phyloP scores from a whole-genome alignment of 1,140 invertebrate genomes.

The Lepidostoma basale region DNA sequence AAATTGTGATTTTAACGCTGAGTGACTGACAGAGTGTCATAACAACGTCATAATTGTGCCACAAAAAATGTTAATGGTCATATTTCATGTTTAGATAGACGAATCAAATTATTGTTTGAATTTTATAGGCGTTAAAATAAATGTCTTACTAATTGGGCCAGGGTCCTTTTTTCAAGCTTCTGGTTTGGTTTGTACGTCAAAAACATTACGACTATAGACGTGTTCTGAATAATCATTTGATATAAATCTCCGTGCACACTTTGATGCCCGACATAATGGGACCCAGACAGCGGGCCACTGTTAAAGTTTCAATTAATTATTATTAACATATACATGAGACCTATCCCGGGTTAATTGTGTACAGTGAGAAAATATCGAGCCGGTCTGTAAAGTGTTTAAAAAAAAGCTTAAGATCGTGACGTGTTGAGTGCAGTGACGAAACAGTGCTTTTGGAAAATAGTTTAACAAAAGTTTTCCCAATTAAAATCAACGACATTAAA shows the following conservation, averaged over 20 bases:
- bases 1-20: background rate
- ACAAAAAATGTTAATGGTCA: no score
- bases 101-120: background rate
- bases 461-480: no score
- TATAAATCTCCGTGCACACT: constrained; percentile 3
- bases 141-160: background rate
- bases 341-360: background rate
- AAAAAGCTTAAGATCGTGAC: background rate
- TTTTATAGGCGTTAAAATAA: background rate
- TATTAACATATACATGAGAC: constrained; percentile 16
- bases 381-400: background rate
- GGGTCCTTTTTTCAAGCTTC: background rate
- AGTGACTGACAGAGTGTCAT: background rate
- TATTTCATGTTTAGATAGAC: no score
- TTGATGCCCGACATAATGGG: background rate
- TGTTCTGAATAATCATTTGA: constrained; percentile 5
- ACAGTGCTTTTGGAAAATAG: no score
- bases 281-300: background rate
- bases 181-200: background rate
- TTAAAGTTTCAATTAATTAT: no score
- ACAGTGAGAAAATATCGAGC: constrained; percentile 6
- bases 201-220: background rate
- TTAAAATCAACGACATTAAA: no score
- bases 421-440: background rate
- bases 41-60: no score